Evolutionary conservation across 2,797 vertebrate genomes (phyloP), one percentile per base, ranked within the genome.

Genomic region (Bothrops alternatus): DNA sequence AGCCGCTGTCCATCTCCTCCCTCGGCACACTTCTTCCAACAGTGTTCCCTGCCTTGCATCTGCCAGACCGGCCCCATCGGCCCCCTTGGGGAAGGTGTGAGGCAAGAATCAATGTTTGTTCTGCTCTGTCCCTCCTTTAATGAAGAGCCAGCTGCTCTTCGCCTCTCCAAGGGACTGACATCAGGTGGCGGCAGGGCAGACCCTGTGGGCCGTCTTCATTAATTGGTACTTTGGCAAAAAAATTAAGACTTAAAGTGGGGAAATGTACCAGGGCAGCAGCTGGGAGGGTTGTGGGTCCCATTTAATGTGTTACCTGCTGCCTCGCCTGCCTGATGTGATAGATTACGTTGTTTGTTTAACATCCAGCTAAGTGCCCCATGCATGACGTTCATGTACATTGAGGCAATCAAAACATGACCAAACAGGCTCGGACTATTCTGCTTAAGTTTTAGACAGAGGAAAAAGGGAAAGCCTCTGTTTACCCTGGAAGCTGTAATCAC

Each of bases 71-170:
- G 57, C 87, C 18, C 85, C 58, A 55, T 0, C 7, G 87, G 65
- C 25, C 89, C 93, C 95, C 92, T 23, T 89, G 92, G 93, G 95
- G 89, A 82, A 26, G 6, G 90, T 2, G 32, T 20, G 11, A 50
- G 88, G 86, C n/a, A 92, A 28, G 26, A 87, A 2, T 88, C 87
- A 16, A 1, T 63, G 23, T 89, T 94, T 90, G 95, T 91, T 90
- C 93, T 20, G 28, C 85, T 90, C 91, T 91, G 61, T 88, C 56
- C 57, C 91, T 47, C 57, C 91, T 47, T 1, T 0, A 55, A 60
- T 0, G 3, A 37, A 91, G 78, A 0, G 93, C 94, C 96, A 97
- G 96, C 96, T 97, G 96, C 93, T 90, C 78, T 25, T 92, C 85
- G 93, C 91, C 88, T 50, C 50, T 0, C 58, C 0, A 6, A 3